Evolutionary conservation across 2,888 invertebrate species (phyloP), one percentile per base, ranked within the genome.

Genomic region (Schrankia costaestrigalis): DNA sequence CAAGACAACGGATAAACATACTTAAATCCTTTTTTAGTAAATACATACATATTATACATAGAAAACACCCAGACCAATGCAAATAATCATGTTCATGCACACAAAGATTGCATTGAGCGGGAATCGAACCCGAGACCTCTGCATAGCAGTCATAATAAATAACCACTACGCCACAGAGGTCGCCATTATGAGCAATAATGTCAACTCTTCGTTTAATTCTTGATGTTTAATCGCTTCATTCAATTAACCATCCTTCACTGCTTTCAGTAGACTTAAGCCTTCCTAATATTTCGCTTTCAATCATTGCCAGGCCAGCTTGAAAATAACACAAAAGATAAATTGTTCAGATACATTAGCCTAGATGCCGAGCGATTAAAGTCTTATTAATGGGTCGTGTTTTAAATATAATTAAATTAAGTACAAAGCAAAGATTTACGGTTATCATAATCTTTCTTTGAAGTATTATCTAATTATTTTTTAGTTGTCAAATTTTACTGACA

Each of bases 281-380:
- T 34, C 31, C n/a, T 34, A 45, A 32, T 23, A 22, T 41, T 36
- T 23, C 19, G 19, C 24, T 29, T 35, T 35, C 26, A 32, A 23
- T 37, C 35, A 31, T 25, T 37, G 19, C 23, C 24, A 19, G 22
- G 23, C 25, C 25, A 18, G 10, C 25, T 11, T 41, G 30, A 43
- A 47, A 38, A 38, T 39, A 33, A 32, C 28, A 34, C 11, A 34
- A 17, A 22, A 46, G 33, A 54, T 51, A 46, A 48, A 51, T 51
- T 35, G 34, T 31, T 40, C 29, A 35, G 42, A 46, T 46, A 37
- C 41, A 42, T 42, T 42, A 39, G 24, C 38, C 24, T 19, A 34
- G 31, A 46, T 54, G 14, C 36, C 19, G 4, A 37, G 25, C 29
- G 41, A 36, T 34, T 44, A 41, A 22, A 11, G 15, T 22, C 9